These are phyloP conservation scores for Chroicocephalus ridibundus DNA, from an alignment of 2,113 vertebrate species.

Conservation along the genomic window DNA sequence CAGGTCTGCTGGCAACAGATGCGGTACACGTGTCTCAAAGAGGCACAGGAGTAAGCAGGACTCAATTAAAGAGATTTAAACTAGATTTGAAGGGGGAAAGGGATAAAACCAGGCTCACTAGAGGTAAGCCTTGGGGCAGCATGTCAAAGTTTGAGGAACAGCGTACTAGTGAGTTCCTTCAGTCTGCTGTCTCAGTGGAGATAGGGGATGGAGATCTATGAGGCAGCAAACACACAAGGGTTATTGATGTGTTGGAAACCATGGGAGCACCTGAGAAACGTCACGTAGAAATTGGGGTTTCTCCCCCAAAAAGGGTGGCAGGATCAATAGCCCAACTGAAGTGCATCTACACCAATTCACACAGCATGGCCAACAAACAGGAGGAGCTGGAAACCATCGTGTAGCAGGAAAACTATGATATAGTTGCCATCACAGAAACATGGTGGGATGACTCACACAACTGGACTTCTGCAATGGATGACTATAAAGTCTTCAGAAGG, in stretches of 20 bases:
- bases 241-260: not conserved
- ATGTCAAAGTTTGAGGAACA: not conserved
- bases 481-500: too few relatives aligned
- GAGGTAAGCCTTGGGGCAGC: not conserved
- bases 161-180: not conserved
- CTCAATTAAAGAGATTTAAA: not conserved
- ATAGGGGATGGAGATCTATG: not conserved
- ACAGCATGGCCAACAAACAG: not conserved
- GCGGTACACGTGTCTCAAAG: not conserved
- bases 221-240: not conserved
- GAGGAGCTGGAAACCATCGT: not conserved
- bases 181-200: not conserved
- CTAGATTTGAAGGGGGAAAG: not conserved
- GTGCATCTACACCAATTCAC: not conserved
- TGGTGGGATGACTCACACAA: not conserved
- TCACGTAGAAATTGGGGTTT: not conserved
- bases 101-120: not conserved
- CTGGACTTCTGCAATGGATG: not conserved
- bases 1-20: not conserved
- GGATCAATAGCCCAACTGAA: not conserved
- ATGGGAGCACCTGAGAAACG: not conserved
- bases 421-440: not conserved
- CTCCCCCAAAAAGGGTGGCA: not conserved
- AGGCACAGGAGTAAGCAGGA: not conserved
- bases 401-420: not conserved